These are phyloP conservation scores for Amphiprion clarkii DNA, from an alignment of 2,797 vertebrate species.

Conservation along the genomic window DNA sequence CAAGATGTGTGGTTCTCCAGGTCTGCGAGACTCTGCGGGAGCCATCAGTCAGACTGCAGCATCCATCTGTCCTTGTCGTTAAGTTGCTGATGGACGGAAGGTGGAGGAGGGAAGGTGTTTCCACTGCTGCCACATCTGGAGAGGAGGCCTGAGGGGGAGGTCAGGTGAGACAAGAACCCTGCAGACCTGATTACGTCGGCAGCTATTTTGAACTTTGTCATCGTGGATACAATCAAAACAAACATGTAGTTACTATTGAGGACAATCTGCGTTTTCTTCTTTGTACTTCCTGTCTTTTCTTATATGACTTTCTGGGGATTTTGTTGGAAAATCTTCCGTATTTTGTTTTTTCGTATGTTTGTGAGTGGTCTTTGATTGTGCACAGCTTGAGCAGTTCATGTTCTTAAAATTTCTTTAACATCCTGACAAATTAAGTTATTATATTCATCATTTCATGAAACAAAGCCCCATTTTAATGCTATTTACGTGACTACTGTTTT, in stretches of 20 bases:
- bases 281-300: not conserved
- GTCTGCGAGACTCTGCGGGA: slow-evolving; percentile 23
- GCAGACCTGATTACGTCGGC: slow-evolving; percentile 17
- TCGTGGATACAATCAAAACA: not conserved
- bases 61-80: slow-evolving; percentile 54
- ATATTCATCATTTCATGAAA: no score
- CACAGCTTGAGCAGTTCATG: no score
- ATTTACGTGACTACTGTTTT: no score
- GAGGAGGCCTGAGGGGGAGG: slow-evolving; percentile 34
- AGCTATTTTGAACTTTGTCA: slow-evolving; percentile 28
- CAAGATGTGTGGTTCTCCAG: slow-evolving; percentile 16
- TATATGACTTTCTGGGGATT: not conserved
- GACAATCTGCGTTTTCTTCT: not conserved
- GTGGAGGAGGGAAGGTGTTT: slow-evolving; percentile 18
- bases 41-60: slow-evolving; percentile 40
- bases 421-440: no score
- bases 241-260: not conserved
- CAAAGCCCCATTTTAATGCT: no score
- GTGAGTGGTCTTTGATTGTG: no score
- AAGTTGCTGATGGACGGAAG: slow-evolving; percentile 20
- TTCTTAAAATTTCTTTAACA: no score
- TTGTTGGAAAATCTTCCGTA: no score
- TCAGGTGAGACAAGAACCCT: slow-evolving; percentile 42
- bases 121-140: slow-evolving; percentile 38
- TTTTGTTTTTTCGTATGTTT: no score